Evolutionary conservation across 2,888 invertebrate genomes (phyloP).

Genomic region (Automeris io): DNA sequence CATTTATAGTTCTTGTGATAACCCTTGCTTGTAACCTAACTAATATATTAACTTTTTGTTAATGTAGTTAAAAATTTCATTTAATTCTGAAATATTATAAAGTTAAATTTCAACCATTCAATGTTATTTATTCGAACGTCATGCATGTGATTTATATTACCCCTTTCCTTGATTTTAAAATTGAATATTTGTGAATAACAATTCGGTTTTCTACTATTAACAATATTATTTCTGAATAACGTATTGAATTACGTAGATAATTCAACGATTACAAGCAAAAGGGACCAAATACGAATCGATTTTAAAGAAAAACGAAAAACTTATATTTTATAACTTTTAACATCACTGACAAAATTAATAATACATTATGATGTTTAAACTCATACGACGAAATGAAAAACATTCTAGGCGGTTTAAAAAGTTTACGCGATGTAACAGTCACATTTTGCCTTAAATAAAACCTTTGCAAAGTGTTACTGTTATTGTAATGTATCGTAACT

Average conservation of each 20-base stretch:
- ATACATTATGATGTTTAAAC: conserved; percentile 26
- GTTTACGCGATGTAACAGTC: conserved; percentile 43
- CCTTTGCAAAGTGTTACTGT: conserved; percentile 40
- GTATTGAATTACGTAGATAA: conserved; percentile 37
- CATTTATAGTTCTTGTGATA: conserved; percentile 57
- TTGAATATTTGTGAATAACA: conserved; percentile 52
- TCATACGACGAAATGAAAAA: conserved; percentile 44
- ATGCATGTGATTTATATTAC: conserved; percentile 45
- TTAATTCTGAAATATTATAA: conserved; percentile 7
- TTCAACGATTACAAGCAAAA: conserved; percentile 73
- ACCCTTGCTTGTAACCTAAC: conserved; percentile 77
- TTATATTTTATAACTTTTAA: conserved; percentile 51
- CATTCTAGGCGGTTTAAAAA: conserved; percentile 57
- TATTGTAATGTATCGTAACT: conserved; percentile 50
- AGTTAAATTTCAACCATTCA: conserved; percentile 5
- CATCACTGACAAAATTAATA: conserved; percentile 59
- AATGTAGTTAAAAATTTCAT: conserved; percentile 33
- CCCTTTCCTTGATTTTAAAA: conserved; percentile 33
- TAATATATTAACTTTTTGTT: conserved; percentile 63
- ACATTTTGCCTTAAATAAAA: conserved; percentile 30
- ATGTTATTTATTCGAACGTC: conserved; percentile 20
- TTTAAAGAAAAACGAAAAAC: conserved; percentile 40
- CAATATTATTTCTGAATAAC: conserved; percentile 45
- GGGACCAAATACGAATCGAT: conserved; percentile 71
- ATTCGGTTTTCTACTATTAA: conserved; percentile 45